Evolutionary conservation across 1,140 invertebrate genomes (phyloP), one percentile per base, ranked within the genome.

Genomic region (Atta colombica): DNA sequence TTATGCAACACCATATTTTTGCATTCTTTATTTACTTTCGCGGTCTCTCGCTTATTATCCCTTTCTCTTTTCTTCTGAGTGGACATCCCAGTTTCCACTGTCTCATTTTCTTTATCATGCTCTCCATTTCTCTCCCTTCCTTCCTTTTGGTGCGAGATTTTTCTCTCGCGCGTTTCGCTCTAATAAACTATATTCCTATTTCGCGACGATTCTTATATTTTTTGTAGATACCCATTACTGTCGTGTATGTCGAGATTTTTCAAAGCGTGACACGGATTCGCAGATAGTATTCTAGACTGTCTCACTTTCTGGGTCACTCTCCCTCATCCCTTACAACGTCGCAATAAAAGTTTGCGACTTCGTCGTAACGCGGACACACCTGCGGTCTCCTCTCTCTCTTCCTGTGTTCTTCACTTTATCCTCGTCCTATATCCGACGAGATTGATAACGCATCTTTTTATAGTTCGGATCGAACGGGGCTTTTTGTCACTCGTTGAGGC

Each of bases 101-200:
- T 58, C 21, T 77, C 18, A 45, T 35, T 39, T 35, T 58, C 53
- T 69, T 25, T 53, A 53, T 68, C 28, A 21, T 1, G 25, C 18
- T 72, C 21, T 28, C 10, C 35, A 25, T 71, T 28, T 72, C 16
- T 49, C 25, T 71, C 10, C 12, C 14, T 61, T 16, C 45, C 14
- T 75, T 16, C 6, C 65, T 77, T 88, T 86, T 39, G 18, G 0
- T 53, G 18, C 75, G 35, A 66, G 61, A 45, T 68, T 63, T 25
- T 86, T 8, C 71, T 77, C 49, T 51, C 55, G 68, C n/a, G 45
- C n/a, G 45, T 61, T 51, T 72, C 7, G 39, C 28, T 55, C 10
- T 89, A 25, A 89, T 89, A 87, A 90, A 90, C 88, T 86, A 87
- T 81, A 89, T 89, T 89, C 84, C 75, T 89, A 89, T 89, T 89